A percentile compares a stretch with the other conserved stretches of the same genome.
Evolutionary conservation across 2,113 vertebrate genomes (phyloP).

Genomic region (Pomatostomus ruficeps): DNA sequence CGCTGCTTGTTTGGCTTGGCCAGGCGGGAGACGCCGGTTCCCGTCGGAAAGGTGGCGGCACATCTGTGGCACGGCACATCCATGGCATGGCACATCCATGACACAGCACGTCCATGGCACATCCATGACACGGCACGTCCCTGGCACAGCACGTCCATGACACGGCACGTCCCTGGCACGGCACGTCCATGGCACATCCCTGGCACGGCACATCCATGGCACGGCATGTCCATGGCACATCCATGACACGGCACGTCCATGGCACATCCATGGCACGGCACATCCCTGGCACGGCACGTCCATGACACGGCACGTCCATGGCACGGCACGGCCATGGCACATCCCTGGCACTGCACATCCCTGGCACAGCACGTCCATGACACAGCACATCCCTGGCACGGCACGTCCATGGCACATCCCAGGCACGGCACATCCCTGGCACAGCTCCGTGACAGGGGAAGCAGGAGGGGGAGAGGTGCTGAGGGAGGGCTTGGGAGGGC

Average conservation of each 20-base stretch:
- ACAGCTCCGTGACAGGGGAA: fast-evolving
- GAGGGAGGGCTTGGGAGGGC: not conserved
- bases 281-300: too few species aligned
- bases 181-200: too few species aligned
- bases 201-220: not conserved
- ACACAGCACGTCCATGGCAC: not conserved
- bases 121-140: fast-evolving
- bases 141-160: fast-evolving
- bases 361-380: too few species aligned
- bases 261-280: too few species aligned
- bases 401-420: too few species aligned
- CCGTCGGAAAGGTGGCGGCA: not conserved
- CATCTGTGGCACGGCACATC: fast-evolving
- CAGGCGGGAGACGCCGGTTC: fast-evolving
- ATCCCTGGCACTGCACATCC: too few species aligned
- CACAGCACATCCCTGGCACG: too few species aligned
- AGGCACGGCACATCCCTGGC: not conserved
- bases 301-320: too few species aligned
- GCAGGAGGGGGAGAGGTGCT: not conserved
- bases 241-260: too few species aligned
- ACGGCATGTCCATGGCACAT: too few species aligned
- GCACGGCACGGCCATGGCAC: too few species aligned
- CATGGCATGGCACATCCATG: fast-evolving
- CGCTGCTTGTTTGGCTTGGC: not conserved
- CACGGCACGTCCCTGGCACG: fast-evolving